phyloP scores from a whole-genome alignment of 2,113 vertebrate genomes.

The Brevimyrus niger region DNA sequence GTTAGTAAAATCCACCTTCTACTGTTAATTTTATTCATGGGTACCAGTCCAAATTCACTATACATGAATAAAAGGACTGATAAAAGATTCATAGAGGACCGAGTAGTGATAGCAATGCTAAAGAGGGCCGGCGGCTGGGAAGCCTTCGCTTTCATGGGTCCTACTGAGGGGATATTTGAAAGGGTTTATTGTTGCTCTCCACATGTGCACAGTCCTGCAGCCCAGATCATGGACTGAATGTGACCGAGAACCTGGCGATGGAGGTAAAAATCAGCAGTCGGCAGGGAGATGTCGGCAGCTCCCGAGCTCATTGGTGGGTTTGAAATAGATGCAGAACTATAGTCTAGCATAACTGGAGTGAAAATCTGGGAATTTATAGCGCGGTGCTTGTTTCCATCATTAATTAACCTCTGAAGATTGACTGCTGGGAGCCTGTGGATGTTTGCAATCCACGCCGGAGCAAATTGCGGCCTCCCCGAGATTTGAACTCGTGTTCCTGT shows the following conservation, averaged over 20 bases:
- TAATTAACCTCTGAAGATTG: conserved; percentile 3
- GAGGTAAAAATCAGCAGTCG: background rate
- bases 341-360: background rate
- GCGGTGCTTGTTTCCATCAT: background rate
- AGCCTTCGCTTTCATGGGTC: background rate
- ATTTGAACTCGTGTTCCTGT: background rate
- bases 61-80: background rate
- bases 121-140: background rate
- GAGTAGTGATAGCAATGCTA: background rate
- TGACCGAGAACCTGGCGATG: background rate
- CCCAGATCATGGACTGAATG: background rate
- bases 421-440: background rate
- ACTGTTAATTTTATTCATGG: background rate
- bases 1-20: conserved; percentile 1
- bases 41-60: background rate
- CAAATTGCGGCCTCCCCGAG: background rate
- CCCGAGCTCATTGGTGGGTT: background rate
- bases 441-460: background rate
- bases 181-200: background rate
- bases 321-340: background rate
- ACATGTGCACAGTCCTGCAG: background rate
- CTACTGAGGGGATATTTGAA: background rate
- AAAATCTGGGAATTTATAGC: background rate
- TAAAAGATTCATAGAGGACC: background rate
- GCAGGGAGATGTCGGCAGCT: background rate